Evolutionary conservation across 2,888 invertebrate genomes (phyloP).

Genomic region (Apantesis nais): DNA sequence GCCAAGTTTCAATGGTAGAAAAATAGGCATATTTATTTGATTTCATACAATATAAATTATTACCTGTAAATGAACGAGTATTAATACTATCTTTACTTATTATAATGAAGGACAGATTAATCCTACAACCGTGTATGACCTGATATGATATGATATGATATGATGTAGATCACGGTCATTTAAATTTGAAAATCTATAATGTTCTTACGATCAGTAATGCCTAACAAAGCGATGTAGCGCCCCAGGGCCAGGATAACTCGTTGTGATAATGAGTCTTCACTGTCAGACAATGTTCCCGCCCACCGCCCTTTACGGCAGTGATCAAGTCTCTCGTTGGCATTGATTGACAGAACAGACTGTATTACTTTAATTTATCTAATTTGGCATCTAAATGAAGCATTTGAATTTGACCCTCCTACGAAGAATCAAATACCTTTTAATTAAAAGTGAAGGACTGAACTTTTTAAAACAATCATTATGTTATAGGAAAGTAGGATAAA

Average conservation of each 20-base stretch:
- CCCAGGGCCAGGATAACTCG: constrained; percentile 34
- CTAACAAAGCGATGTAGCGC: constrained; percentile 38
- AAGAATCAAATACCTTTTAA: neutral
- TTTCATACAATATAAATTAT: neutral
- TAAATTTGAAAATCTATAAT: constrained; percentile 1
- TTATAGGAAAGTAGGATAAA: neutral
- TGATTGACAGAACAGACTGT: constrained; percentile 51
- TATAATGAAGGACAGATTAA: neutral
- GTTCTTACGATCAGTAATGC: constrained; percentile 15
- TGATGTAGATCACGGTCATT: neutral
- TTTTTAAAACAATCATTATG: neutral
- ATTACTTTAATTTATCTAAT: constrained; percentile 56
- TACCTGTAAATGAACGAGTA: neutral
- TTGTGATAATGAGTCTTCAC: constrained; percentile 73
- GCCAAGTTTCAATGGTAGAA: neutral
- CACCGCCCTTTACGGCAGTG: constrained; percentile 35
- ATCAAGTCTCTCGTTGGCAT: constrained; percentile 39
- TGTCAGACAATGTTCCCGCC: constrained; percentile 61
- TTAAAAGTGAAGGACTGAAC: neutral
- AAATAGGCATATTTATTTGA: neutral
- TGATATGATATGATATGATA: neutral
- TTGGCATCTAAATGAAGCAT: constrained; percentile 17
- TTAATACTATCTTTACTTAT: neutral
- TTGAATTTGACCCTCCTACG: constrained; percentile 6
- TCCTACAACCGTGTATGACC: neutral